Evolutionary conservation across 2,797 vertebrate species (phyloP).

Genomic region (Lacerta bilineata): DNA sequence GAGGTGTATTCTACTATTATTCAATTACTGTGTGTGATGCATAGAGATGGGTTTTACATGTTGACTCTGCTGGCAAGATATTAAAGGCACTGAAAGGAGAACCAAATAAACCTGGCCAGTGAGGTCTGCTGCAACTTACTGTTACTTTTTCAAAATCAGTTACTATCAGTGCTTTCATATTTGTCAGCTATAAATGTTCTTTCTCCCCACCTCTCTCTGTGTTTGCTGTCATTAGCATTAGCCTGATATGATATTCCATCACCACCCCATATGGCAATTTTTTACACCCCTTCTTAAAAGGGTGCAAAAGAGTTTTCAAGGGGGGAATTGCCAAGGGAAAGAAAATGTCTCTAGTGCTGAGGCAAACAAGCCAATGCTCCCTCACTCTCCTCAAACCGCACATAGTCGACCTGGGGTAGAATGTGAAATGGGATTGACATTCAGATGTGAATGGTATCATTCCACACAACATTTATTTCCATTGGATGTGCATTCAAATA

Average conservation of each 20-base stretch:
- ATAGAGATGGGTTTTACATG: conserved; percentile 9
- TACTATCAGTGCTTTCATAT: conserved; percentile 5
- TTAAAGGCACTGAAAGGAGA: not conserved
- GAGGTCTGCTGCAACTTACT: not conserved
- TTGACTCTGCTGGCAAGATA: conserved; percentile 20
- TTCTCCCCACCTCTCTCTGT: not conserved
- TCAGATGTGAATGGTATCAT: not conserved
- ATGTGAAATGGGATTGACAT: not conserved
- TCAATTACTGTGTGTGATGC: conserved; percentile 38
- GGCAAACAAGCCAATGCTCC: too few species aligned
- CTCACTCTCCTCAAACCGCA: not conserved
- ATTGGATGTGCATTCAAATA: not conserved
- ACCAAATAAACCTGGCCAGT: not conserved
- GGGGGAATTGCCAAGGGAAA: not conserved
- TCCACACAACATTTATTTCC: not conserved
- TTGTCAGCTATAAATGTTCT: not conserved
- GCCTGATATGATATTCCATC: not conserved
- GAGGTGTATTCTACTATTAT: conserved; percentile 15
- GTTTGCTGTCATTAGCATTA: not conserved
- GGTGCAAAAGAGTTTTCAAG: not conserved
- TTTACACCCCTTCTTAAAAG: not conserved
- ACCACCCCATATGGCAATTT: not conserved
- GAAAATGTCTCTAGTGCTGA: not conserved
- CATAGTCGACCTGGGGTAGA: not conserved
- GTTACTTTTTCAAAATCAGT: conserved; percentile 16